Conservation (phyloP, 2,888 invertebrate genomes). For the Nymphalis c-album region DNA sequence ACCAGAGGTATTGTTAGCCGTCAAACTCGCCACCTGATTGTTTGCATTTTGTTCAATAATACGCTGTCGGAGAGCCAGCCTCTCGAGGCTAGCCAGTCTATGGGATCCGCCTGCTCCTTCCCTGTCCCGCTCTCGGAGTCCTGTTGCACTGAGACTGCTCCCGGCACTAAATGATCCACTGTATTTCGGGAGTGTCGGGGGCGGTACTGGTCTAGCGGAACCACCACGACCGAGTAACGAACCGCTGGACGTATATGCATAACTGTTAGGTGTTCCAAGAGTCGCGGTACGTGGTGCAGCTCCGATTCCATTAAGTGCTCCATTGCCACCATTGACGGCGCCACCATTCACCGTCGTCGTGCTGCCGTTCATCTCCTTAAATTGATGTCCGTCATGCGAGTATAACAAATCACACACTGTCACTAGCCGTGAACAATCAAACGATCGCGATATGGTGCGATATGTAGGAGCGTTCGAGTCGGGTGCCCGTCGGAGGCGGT, state of each 20-base stretch:
- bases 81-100: slow-evolving; percentile 89
- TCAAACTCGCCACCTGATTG: slow-evolving; percentile 68
- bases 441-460: slow-evolving; percentile 65
- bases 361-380: slow-evolving; percentile 79
- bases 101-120: slow-evolving; percentile 89
- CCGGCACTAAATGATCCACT: slow-evolving; percentile 89
- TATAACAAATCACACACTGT: slow-evolving; percentile 70
- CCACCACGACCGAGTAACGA: slow-evolving; percentile 82
- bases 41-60: slow-evolving; percentile 86
- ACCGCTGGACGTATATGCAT: slow-evolving; percentile 84
- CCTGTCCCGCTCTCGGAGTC: slow-evolving; percentile 83
- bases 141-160: slow-evolving; percentile 75
- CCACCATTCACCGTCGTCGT: slow-evolving; percentile 78
- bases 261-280: slow-evolving; percentile 81
- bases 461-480: slow-evolving; percentile 74
- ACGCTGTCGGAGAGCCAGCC: slow-evolving; percentile 90
- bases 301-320: slow-evolving; percentile 71
- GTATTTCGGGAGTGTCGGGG: slow-evolving; percentile 90
- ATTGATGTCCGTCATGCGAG: slow-evolving; percentile 71
- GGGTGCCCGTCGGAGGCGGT: slow-evolving; percentile 78
- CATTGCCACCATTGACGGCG: slow-evolving; percentile 75
- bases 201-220: slow-evolving; percentile 86
- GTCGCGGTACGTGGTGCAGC: slow-evolving; percentile 75
- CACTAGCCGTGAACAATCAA: slow-evolving; percentile 68
- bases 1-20: slow-evolving; percentile 54